Evolutionary conservation across 2,888 invertebrate genomes (phyloP), one percentile per base, ranked within the genome.

Genomic region (Zeuzera pyrina): DNA sequence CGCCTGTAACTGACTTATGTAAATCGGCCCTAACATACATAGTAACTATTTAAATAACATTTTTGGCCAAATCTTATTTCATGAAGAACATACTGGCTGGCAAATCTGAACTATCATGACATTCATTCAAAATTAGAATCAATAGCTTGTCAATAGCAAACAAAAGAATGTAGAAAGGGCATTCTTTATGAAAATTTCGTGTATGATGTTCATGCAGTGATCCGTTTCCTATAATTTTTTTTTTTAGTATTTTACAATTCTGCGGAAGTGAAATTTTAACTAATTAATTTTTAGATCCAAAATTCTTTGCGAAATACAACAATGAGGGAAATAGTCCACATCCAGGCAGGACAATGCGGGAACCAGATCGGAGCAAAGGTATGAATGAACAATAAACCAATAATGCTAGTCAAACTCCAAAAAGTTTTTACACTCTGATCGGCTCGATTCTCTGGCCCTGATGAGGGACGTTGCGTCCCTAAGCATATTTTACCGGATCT

Each of bases 311-410:
- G 30, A 11, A 24, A 72, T 47, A 56, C 62, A 67, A 90, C 87
- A 84, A 97, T 97, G 97, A 91, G 97, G 84, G 97, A 97, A 90
- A 96, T 97, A 72, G 95, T 97, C 52, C 95, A 96, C 72, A 89
- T 97, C 54, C 97, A 97, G 79, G 91, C 95, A 52, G 97, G 96
- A 52, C 95, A 95, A 77, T 96, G 95, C 83, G 97, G 96, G 47
- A 97, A 97, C 86, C 96, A 97, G 85, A 96, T 97, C 74, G 96
- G 96, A 60, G 94, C 95, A 54, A 96, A 95, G 89, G 93, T 93
- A 86, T n/a, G 14, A 10, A 28, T 8, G 25, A 8, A 12, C 8
- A 25, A 12, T 26, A 12, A 26, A 12, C 1, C 5, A 26, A 26
- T 12, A 26, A 11, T 25, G 12, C 3, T 22, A 21, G 10, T 1